These are phyloP conservation scores for Apodemus speciosus DNA, from an alignment of 2,113 vertebrate genomes.

Conservation along the genomic window DNA sequence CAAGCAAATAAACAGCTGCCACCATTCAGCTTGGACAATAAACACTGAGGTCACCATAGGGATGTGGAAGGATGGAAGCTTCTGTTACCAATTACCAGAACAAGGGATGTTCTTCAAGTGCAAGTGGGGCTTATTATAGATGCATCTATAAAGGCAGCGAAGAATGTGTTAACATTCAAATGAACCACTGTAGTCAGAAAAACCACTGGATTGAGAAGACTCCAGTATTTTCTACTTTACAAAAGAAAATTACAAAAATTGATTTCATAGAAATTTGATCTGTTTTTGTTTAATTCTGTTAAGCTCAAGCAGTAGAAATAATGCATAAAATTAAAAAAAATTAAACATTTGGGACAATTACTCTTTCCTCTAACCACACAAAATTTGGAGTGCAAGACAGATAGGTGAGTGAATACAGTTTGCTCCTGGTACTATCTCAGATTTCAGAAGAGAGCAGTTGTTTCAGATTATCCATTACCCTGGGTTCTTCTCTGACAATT, in stretches of 20 bases:
- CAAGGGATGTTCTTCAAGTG: neutral
- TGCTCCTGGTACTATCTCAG: neutral
- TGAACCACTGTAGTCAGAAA: conserved; percentile 47
- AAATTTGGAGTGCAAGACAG: neutral
- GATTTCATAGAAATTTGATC: conserved; percentile 53
- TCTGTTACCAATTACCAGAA: conserved; percentile 41
- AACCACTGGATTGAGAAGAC: conserved; percentile 32
- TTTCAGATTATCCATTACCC: neutral
- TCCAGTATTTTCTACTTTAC: conserved; percentile 60
- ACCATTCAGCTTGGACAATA: conserved; percentile 11
- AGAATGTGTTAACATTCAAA: conserved; percentile 37
- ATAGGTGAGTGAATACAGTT: neutral
- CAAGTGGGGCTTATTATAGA: neutral
- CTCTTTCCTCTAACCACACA: neutral
- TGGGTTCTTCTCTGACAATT: neutral
- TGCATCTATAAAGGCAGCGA: neutral
- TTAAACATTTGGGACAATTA: neutral
- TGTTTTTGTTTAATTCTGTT: conserved; percentile 51
- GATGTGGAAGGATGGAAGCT: conserved; percentile 14
- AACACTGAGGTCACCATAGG: conserved; percentile 65
- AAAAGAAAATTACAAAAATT: conserved; percentile 47
- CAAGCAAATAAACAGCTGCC: conserved; percentile 64
- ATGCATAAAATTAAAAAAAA: conserved; percentile 49
- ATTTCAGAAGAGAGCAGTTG: neutral
- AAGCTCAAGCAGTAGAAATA: conserved; percentile 35